These are phyloP conservation scores for Crypturellus undulatus DNA, from an alignment of 2,113 vertebrate species.

Conservation along the genomic window DNA sequence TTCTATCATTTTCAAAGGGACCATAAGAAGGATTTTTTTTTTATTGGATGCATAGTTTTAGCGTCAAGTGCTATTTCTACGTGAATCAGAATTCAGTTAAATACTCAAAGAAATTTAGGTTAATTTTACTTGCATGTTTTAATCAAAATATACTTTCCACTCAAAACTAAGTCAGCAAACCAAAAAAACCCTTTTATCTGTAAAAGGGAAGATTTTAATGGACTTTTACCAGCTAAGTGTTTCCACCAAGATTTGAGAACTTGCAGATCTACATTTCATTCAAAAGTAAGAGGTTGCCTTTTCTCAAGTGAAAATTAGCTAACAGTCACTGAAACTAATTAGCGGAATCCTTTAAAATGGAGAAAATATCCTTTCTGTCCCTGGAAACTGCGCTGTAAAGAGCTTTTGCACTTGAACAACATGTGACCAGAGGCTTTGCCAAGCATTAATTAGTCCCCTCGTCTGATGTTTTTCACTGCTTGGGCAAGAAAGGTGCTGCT, in stretches of 20 bases:
- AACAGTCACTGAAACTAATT: background rate
- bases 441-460: background rate
- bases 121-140: background rate
- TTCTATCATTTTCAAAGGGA: background rate
- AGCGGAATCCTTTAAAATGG: background rate
- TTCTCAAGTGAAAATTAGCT: background rate
- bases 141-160: background rate
- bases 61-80: background rate
- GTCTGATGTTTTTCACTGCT: background rate
- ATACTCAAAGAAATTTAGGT: background rate
- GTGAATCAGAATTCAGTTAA: background rate
- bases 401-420: background rate
- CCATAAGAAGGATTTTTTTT: background rate
- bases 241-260: background rate
- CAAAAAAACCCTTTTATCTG: background rate
- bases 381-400: background rate
- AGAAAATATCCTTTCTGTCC: background rate
- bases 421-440: background rate
- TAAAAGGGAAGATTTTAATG: background rate
- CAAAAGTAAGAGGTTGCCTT: background rate
- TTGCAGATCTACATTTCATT: background rate
- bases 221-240: background rate
- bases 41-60: background rate
- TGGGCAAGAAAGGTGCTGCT: background rate
- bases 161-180: background rate